Conservation (phyloP, 2,113 vertebrate genomes). For the Eulemur macaco region DNA sequence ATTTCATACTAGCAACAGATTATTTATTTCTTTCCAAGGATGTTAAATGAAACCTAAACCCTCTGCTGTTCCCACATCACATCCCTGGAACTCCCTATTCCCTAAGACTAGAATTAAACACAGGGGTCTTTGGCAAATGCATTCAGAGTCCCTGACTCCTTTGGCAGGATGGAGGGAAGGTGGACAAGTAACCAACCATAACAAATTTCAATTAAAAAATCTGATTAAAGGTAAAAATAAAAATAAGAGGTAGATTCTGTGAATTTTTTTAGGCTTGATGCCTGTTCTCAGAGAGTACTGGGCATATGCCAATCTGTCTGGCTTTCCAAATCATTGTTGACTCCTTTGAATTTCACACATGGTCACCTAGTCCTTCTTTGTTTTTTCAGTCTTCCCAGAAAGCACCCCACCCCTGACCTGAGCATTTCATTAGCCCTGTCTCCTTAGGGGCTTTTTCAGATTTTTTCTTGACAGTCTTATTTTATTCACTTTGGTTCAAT, state of each 20-base stretch:
- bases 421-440: constrained; percentile 60
- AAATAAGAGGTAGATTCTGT: constrained; percentile 56
- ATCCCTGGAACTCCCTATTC: constrained; percentile 37
- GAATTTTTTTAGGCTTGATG: constrained; percentile 53
- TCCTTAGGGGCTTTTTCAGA: constrained; percentile 55
- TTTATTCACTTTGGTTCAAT: constrained; percentile 63
- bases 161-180: not conserved
- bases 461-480: constrained; percentile 69
- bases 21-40: constrained; percentile 52
- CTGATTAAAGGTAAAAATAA: constrained; percentile 57
- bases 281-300: constrained; percentile 36
- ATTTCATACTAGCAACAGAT: not conserved
- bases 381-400: constrained; percentile 50
- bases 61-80: constrained; percentile 5
- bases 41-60: constrained; percentile 22
- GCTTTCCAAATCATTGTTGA: constrained; percentile 18
- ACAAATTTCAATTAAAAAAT: constrained; percentile 48
- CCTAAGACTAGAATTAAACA: constrained; percentile 25
- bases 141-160: constrained; percentile 2
- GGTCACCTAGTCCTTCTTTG: constrained; percentile 37
- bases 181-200: constrained; percentile 44
- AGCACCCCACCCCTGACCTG: constrained; percentile 50
- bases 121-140: constrained; percentile 43
- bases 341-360: constrained; percentile 53
- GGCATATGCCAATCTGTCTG: constrained; percentile 39